A percentile compares a stretch with the other conserved stretches of the same genome.
Conservation (phyloP, 1,140 invertebrate species). For the Microplitis demolitor region DNA sequence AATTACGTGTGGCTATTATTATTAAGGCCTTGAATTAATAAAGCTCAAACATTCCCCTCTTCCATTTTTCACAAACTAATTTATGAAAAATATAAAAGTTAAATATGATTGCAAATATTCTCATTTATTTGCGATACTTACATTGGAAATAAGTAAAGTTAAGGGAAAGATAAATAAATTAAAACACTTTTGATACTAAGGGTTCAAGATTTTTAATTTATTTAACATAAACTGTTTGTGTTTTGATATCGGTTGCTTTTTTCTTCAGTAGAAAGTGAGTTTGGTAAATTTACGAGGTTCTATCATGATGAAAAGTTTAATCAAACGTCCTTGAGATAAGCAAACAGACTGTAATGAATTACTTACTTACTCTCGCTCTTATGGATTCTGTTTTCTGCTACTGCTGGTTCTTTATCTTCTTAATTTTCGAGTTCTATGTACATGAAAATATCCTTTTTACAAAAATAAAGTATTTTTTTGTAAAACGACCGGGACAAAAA, state of each 20-base stretch:
- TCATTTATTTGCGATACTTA: too few relatives aligned
- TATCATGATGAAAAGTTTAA: conserved; percentile 20
- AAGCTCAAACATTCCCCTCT: neutral
- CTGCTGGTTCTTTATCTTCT: neutral
- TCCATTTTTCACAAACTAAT: too few relatives aligned
- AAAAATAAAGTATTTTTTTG: too few relatives aligned
- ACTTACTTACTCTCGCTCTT: conserved; percentile 9
- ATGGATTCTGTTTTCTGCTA: neutral
- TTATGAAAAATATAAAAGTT: too few relatives aligned
- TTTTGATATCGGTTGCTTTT: too few relatives aligned
- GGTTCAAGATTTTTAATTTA: neutral
- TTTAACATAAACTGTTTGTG: conserved; percentile 8
- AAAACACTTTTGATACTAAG: too few relatives aligned
- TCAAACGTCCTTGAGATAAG: conserved; percentile 16
- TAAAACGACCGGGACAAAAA: too few relatives aligned
- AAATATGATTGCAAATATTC: too few relatives aligned
- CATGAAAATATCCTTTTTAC: too few relatives aligned
- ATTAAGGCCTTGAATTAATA: conserved; percentile 6
- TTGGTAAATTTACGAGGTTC: conserved; percentile 1
- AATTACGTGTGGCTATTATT: conserved; percentile 13
- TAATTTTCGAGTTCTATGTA: too few relatives aligned
- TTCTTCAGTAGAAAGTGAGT: neutral
- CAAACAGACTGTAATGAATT: conserved; percentile 36
- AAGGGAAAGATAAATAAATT: too few relatives aligned
- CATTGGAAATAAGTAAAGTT: too few relatives aligned